These are phyloP conservation scores for Apamea sordens DNA, from an alignment of 2,888 invertebrate species.

Conservation along the genomic window DNA sequence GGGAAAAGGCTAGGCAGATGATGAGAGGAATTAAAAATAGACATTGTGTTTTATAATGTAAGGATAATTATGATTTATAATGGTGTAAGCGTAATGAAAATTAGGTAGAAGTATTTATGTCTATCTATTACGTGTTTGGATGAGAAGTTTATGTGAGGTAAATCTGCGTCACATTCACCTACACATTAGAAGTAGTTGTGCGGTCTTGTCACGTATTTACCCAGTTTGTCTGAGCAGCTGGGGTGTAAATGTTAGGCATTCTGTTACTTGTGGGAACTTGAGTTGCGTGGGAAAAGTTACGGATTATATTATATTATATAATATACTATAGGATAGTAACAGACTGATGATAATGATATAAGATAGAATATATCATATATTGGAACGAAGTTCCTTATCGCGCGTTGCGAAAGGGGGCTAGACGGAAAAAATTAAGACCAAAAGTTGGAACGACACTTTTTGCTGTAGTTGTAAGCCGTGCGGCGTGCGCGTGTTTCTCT, in stretches of 20 bases:
- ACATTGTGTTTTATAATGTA: background rate
- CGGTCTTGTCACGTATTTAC: background rate
- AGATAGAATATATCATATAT: no score
- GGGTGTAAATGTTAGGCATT: background rate
- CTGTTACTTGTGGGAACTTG: background rate
- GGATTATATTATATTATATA: background rate
- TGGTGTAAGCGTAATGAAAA: background rate
- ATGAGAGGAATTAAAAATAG: background rate
- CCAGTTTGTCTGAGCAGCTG: background rate
- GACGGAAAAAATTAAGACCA: no score
- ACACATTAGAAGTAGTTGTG: background rate
- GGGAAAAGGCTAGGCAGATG: no score
- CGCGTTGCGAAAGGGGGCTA: no score
- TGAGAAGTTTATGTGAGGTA: background rate
- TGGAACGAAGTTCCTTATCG: no score
- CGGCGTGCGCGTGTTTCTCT: no score
- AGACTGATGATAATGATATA: no score
- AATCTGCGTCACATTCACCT: background rate
- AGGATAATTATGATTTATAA: background rate
- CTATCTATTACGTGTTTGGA: background rate
- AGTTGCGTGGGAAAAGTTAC: no score
- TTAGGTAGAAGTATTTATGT: no score
- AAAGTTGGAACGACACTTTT: no score
- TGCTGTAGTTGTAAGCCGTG: no score
- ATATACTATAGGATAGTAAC: no score